Percentiles rank a stretch among this genome's conserved stretches.
These are phyloP conservation scores for Saxidomus purpurata DNA, from an alignment of 1,140 invertebrate genomes.

Conservation along the genomic window DNA sequence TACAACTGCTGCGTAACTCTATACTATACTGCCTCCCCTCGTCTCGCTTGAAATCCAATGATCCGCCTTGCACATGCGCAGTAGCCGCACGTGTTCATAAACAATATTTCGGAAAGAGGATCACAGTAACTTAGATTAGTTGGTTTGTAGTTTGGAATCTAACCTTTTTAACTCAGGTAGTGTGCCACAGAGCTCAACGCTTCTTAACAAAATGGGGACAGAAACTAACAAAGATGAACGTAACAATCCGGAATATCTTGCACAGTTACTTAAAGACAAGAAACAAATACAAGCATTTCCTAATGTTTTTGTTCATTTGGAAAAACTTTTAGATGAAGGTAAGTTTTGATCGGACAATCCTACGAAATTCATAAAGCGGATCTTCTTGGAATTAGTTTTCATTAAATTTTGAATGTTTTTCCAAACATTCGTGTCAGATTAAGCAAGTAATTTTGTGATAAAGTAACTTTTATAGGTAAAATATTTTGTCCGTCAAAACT, in stretches of 20 bases:
- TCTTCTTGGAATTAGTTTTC: background rate
- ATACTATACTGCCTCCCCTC: slow-evolving; percentile 55
- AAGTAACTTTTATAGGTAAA: slow-evolving; percentile 47
- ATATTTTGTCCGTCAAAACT: slow-evolving; percentile 64
- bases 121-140: slow-evolving; percentile 76
- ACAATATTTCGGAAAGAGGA: slow-evolving; percentile 83
- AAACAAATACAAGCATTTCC: slow-evolving; percentile 99
- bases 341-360: slow-evolving; percentile 86
- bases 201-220: slow-evolving; percentile 84
- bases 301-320: slow-evolving; percentile 99
- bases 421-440: background rate
- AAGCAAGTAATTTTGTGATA: background rate
- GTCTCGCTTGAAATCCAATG: slow-evolving; percentile 67
- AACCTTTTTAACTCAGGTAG: slow-evolving; percentile 83
- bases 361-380: background rate
- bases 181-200: slow-evolving; percentile 77
- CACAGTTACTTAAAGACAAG: slow-evolving; percentile 99
- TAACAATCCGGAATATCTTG: slow-evolving; percentile 96
- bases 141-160: slow-evolving; percentile 83
- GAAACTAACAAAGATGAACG: slow-evolving; percentile 86
- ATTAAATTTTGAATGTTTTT: background rate
- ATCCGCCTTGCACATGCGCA: slow-evolving; percentile 82
- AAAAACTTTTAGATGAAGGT: slow-evolving; percentile 99
- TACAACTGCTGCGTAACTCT: background rate
- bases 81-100: slow-evolving; percentile 85